Percentiles rank a stretch among this genome's conserved stretches.
Evolutionary conservation across 2,888 invertebrate genomes (phyloP).

Genomic region (Portevinia maculata): DNA sequence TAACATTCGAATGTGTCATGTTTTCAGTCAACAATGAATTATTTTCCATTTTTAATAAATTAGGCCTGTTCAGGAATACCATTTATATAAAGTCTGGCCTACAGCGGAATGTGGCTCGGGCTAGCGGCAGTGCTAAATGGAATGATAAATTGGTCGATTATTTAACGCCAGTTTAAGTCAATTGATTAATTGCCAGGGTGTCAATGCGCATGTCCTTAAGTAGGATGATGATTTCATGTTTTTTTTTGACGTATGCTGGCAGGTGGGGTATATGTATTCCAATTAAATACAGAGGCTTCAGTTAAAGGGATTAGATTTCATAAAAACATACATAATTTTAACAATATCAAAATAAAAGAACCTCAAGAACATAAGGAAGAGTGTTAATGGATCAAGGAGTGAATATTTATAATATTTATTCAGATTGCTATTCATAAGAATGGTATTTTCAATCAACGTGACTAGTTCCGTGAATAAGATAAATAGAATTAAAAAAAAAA

Average conservation of each 20-base stretch:
- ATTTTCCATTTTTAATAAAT: conserved; percentile 75
- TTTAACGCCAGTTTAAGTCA: conserved; percentile 68
- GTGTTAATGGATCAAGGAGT: too few relatives aligned
- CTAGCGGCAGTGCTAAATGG: conserved; percentile 18
- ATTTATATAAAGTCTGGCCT: conserved; percentile 27
- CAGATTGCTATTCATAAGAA: too few relatives aligned
- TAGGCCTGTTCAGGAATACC: conserved; percentile 50
- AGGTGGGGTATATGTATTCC: too few relatives aligned
- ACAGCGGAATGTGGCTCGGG: conserved; percentile 59
- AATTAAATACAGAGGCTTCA: too few relatives aligned
- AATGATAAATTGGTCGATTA: conserved; percentile 56
- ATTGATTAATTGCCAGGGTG: conserved; percentile 59
- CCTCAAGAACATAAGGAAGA: too few relatives aligned
- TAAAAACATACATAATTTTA: too few relatives aligned
- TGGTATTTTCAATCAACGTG: too few relatives aligned
- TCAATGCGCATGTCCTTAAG: conserved; percentile 47
- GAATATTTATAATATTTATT: too few relatives aligned
- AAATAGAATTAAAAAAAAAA: too few relatives aligned
- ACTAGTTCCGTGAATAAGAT: too few relatives aligned
- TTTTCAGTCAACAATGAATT: conserved; percentile 77
- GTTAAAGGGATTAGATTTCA: too few relatives aligned
- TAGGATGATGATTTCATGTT: conserved; percentile 36
- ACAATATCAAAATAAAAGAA: too few relatives aligned
- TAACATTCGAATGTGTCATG: conserved; percentile 76
- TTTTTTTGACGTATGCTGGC: background rate